Percentiles rank a stretch among this genome's conserved stretches.
Evolutionary conservation across 2,888 invertebrate species (phyloP).

Genomic region (Vanessa cardui): DNA sequence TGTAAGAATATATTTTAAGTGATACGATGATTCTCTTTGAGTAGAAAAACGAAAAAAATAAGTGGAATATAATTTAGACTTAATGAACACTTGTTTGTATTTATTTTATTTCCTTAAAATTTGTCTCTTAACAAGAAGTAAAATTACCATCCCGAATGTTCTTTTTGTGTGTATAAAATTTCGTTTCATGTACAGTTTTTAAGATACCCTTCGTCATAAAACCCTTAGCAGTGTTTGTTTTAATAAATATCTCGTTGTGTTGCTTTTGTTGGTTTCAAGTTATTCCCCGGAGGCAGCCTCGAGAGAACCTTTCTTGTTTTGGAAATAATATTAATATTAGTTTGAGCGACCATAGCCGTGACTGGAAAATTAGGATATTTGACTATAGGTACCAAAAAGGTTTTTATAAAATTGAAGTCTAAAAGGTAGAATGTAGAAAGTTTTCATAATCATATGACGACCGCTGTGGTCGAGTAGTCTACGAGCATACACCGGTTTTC

Average conservation of each 20-base stretch:
- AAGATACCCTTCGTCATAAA: neutral
- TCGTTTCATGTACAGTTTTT: neutral
- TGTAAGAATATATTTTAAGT: no score
- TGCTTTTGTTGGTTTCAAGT: slow-evolving; percentile 11
- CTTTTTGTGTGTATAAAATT: neutral
- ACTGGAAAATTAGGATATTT: slow-evolving; percentile 13
- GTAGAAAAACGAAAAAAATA: no score
- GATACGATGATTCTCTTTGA: no score
- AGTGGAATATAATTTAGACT: no score
- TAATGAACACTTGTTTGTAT: no score
- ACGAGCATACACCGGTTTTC: no score
- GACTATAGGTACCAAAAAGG: slow-evolving; percentile 6
- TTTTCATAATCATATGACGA: no score
- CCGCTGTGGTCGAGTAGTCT: no score
- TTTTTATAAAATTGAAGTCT: neutral
- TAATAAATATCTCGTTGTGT: slow-evolving; percentile 12
- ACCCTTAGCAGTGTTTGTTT: slow-evolving; percentile 11
- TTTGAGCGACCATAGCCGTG: slow-evolving; percentile 22
- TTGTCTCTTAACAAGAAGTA: neutral
- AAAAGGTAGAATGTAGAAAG: neutral
- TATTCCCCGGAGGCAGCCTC: slow-evolving; percentile 14
- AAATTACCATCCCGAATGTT: neutral
- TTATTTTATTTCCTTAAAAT: no score
- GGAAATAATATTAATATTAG: slow-evolving; percentile 27
- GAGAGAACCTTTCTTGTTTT: slow-evolving; percentile 19